Conservation (phyloP, 2,888 invertebrate species). For the Micropterix aruncella region DNA sequence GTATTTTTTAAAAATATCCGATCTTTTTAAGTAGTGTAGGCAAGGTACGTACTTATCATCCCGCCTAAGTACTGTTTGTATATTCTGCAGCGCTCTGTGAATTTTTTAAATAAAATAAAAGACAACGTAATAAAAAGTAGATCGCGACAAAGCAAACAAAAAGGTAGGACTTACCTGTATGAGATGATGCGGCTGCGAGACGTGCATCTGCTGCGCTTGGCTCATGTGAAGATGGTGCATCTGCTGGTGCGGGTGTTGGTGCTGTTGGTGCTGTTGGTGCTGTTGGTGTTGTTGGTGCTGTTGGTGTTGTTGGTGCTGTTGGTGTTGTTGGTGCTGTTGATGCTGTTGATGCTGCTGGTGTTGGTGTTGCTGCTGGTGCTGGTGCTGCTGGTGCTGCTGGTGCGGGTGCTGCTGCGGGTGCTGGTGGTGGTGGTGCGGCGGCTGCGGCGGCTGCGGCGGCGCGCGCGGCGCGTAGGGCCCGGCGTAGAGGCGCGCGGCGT, state of each 20-base stretch:
- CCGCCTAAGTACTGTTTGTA: no score
- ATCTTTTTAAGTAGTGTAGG: no score
- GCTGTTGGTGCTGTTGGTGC: constrained; percentile 18
- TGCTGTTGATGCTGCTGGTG: constrained; percentile 22
- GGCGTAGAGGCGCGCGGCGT: constrained; percentile 23
- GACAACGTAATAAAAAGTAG: no score
- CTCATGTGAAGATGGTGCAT: constrained; percentile 60
- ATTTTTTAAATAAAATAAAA: no score
- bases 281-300: constrained; percentile 17
- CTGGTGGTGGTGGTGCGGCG: constrained; percentile 31
- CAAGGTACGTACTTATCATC: no score
- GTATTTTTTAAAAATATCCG: no score
- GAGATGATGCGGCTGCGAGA: constrained; percentile 66
- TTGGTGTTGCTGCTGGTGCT: constrained; percentile 18
- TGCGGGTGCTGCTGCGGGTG: no score
- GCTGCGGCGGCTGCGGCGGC: constrained; percentile 23
- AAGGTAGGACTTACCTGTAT: constrained; percentile 54
- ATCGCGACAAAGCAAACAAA: no score
- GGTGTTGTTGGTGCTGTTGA: constrained; percentile 29
- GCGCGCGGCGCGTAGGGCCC: constrained; percentile 20
- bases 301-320: no score
- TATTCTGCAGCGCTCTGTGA: no score
- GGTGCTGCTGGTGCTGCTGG: constrained; percentile 16
- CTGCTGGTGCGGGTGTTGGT: constrained; percentile 21
- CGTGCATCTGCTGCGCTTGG: constrained; percentile 79